These are phyloP conservation scores for Chaitophorus viminalis DNA, from an alignment of 2,888 invertebrate species.

Conservation along the genomic window DNA sequence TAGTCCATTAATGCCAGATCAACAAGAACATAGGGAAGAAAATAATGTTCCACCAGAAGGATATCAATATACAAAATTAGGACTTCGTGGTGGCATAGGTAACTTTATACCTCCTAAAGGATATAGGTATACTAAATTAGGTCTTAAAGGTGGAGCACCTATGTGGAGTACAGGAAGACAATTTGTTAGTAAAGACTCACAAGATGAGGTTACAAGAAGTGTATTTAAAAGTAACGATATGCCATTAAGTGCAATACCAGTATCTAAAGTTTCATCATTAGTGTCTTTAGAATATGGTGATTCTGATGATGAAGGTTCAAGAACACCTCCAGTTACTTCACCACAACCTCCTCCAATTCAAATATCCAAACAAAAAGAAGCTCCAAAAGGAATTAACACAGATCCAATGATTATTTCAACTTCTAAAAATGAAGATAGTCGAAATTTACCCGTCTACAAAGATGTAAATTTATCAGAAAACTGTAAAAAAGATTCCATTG, in stretches of 20 bases:
- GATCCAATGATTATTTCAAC: slow-evolving; percentile 58
- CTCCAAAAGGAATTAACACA: slow-evolving; percentile 55
- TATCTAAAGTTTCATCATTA: slow-evolving; percentile 69
- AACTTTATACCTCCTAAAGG: slow-evolving; percentile 72
- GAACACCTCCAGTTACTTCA: slow-evolving; percentile 64
- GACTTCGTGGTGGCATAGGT: slow-evolving; percentile 68
- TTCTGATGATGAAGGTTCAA: slow-evolving; percentile 72
- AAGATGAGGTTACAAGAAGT: slow-evolving; percentile 63
- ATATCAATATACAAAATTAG: slow-evolving; percentile 63
- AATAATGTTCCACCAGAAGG: slow-evolving; percentile 63
- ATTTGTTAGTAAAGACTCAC: slow-evolving; percentile 63
- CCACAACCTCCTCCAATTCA: slow-evolving; percentile 59
- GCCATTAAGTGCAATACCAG: slow-evolving; percentile 60
- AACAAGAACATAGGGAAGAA: slow-evolving; percentile 64
- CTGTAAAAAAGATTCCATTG: slow-evolving; percentile 65
- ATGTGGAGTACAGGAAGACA: slow-evolving; percentile 65
- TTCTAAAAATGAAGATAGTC: slow-evolving; percentile 61
- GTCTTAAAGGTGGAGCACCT: slow-evolving; percentile 67
- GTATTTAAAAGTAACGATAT: slow-evolving; percentile 63
- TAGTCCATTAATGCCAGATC: slow-evolving; percentile 71
- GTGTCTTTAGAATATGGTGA: slow-evolving; percentile 74
- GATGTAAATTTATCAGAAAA: slow-evolving; percentile 65
- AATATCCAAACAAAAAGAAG: slow-evolving; percentile 58
- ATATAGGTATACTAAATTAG: slow-evolving; percentile 74
- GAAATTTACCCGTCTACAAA: slow-evolving; percentile 64